Percentiles rank a stretch among this genome's conserved stretches.
phyloP scores from a whole-genome alignment of 2,797 vertebrate genomes.

The Lates japonicus region DNA sequence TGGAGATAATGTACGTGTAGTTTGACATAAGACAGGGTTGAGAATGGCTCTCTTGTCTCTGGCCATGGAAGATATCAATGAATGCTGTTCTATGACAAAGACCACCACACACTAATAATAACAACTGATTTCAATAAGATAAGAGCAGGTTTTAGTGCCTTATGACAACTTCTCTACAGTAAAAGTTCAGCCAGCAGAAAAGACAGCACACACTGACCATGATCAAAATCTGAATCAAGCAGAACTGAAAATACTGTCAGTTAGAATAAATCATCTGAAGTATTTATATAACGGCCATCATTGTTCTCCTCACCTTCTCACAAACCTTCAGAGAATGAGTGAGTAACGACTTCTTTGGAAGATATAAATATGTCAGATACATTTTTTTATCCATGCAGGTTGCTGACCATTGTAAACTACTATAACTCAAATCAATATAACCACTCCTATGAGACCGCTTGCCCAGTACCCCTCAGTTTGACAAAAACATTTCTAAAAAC shows the following conservation, averaged over 20 bases:
- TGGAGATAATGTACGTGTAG: background rate
- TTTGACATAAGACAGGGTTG: background rate
- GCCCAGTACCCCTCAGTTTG: background rate
- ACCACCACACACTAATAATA: background rate
- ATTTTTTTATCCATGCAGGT: constrained; percentile 71
- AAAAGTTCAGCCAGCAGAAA: background rate
- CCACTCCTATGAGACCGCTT: background rate
- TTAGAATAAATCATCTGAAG: background rate
- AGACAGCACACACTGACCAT: background rate
- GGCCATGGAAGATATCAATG: background rate
- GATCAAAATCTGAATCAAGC: background rate
- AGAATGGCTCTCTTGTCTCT: background rate
- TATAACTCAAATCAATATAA: constrained; percentile 58
- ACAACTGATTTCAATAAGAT: background rate
- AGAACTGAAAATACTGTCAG: background rate
- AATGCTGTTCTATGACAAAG: background rate
- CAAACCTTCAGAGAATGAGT: constrained; percentile 70
- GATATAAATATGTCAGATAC: constrained; percentile 81
- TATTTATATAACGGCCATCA: background rate
- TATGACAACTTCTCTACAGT: background rate
- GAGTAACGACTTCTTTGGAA: constrained; percentile 91
- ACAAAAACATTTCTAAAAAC: background rate
- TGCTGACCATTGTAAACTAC: constrained; percentile 64
- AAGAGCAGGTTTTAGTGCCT: background rate
- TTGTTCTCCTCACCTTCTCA: background rate